These are phyloP conservation scores for Dynastes hyllus DNA, from an alignment of 2,888 invertebrate genomes.

Conservation along the genomic window DNA sequence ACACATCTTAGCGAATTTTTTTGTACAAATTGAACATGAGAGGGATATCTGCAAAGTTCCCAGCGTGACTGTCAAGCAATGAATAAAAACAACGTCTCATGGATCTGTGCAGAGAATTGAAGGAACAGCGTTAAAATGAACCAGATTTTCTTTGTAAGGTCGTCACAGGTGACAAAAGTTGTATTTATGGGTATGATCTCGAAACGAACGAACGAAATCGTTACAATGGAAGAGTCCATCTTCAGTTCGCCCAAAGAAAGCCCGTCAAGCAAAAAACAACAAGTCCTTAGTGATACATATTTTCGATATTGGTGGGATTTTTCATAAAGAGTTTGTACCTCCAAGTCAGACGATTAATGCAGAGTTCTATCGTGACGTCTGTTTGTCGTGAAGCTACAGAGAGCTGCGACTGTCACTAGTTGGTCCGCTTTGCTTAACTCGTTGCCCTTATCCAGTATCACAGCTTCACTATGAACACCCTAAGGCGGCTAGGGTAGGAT, in stretches of 20 bases:
- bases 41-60: neutral
- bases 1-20: constrained; percentile 1
- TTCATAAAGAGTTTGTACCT: too few species aligned
- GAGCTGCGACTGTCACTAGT: too few species aligned
- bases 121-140: neutral
- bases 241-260: neutral
- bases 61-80: neutral
- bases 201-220: neutral
- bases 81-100: neutral
- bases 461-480: too few species aligned
- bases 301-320: too few species aligned
- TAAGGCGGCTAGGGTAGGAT: too few species aligned
- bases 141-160: too few species aligned
- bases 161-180: neutral
- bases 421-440: too few species aligned
- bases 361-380: too few species aligned
- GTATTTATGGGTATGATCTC: neutral
- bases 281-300: neutral
- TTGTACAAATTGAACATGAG: neutral
- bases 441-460: too few species aligned
- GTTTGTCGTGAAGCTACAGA: too few species aligned
- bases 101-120: neutral
- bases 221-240: neutral
- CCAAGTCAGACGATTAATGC: too few species aligned
- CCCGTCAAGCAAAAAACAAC: neutral